Evolutionary conservation across 2,113 vertebrate species (phyloP).

Genomic region (Ochotona princeps): DNA sequence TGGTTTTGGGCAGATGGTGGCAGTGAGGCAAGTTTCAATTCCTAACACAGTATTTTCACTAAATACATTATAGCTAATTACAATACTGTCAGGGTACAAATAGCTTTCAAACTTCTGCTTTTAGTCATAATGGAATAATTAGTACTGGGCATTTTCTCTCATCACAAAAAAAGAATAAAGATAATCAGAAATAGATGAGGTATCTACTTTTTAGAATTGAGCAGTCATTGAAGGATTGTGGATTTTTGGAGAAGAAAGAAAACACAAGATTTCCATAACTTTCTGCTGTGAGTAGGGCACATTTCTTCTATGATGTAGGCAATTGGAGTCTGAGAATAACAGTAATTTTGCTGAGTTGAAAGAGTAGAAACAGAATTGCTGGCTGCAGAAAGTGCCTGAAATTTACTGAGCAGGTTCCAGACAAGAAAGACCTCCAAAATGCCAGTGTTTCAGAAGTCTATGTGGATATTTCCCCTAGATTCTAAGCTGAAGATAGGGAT

Average conservation of each 20-base stretch:
- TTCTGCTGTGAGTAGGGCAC: neutral
- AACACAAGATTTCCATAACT: neutral
- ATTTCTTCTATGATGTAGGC: neutral
- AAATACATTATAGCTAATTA: neutral
- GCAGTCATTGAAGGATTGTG: neutral
- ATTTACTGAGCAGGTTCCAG: neutral
- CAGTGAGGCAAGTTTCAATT: neutral
- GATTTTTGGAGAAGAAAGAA: neutral
- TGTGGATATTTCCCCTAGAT: neutral
- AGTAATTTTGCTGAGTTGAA: neutral
- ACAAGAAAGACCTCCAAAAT: neutral
- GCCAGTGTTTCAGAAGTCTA: neutral
- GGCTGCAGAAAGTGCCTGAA: neutral
- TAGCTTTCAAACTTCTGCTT: slow-evolving; percentile 41
- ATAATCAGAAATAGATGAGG: neutral
- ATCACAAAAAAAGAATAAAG: slow-evolving; percentile 19
- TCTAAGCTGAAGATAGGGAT: neutral
- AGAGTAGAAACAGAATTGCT: neutral
- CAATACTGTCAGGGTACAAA: slow-evolving; percentile 32
- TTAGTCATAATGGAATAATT: neutral
- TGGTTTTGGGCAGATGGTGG: neutral
- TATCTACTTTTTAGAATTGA: neutral
- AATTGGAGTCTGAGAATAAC: neutral
- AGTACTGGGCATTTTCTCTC: neutral
- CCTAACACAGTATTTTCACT: slow-evolving; percentile 37